phyloP scores from a whole-genome alignment of 2,888 invertebrate species.

The Carabus problematicus region DNA sequence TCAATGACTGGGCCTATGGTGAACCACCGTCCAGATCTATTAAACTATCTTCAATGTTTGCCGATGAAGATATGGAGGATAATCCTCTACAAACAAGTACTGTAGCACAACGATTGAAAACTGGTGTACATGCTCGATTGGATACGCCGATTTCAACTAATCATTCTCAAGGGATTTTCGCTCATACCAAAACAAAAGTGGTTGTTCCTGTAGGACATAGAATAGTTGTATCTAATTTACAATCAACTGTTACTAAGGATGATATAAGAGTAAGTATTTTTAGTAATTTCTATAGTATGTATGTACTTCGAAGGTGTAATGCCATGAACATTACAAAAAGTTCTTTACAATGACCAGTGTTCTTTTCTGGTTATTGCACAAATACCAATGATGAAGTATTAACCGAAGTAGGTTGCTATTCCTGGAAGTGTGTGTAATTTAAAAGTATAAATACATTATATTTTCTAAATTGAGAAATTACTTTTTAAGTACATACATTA shows the following conservation, averaged over 20 bases:
- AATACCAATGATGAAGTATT: too few relatives aligned
- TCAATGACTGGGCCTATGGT: slow-evolving; percentile 29
- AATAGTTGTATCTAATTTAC: slow-evolving; percentile 90
- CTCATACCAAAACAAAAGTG: slow-evolving; percentile 59
- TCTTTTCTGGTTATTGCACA: too few relatives aligned
- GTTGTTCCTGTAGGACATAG: slow-evolving; percentile 72
- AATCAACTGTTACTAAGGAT: slow-evolving; percentile 84
- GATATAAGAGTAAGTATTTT: slow-evolving; percentile 78
- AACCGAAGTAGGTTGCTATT: too few relatives aligned
- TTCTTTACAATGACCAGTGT: not conserved
- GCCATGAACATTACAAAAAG: not conserved
- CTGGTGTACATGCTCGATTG: slow-evolving; percentile 57
- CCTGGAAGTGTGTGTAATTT: too few relatives aligned
- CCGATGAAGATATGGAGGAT: slow-evolving; percentile 22
- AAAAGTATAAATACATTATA: not conserved
- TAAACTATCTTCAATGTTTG: slow-evolving; percentile 26
- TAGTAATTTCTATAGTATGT: slow-evolving; percentile 19
- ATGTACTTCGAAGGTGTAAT: not conserved
- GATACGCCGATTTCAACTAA: slow-evolving; percentile 56
- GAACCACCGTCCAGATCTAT: slow-evolving; percentile 25
- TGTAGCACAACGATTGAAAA: slow-evolving; percentile 23
- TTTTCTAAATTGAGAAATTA: slow-evolving; percentile 1
- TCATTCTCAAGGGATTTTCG: slow-evolving; percentile 53
- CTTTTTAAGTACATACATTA: too few relatives aligned
- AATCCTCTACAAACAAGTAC: slow-evolving; percentile 42